These are phyloP conservation scores for Protobothrops mucrosquamatus DNA, from an alignment of 2,113 vertebrate species.

Conservation along the genomic window DNA sequence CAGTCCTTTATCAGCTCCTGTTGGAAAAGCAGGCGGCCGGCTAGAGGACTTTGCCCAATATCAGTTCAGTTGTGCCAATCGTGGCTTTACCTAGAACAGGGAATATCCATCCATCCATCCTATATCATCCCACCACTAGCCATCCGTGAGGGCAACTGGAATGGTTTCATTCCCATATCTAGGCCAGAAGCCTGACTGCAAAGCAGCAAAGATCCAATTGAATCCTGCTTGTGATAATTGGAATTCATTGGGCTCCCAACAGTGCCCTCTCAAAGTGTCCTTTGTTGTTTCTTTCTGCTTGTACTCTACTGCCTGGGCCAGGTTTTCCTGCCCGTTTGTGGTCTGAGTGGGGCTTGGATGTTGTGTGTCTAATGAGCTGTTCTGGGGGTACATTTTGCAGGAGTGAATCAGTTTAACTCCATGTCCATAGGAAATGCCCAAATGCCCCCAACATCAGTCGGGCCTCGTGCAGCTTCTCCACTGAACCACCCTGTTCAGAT, in stretches of 20 bases:
- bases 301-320: neutral
- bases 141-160: neutral
- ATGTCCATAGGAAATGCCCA: conserved; percentile 92
- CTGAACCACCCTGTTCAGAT: conserved; percentile 93
- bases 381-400: conserved; percentile 71
- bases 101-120: neutral
- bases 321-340: neutral
- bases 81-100: neutral
- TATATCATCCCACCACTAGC: neutral
- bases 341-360: neutral
- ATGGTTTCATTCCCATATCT: neutral
- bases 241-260: neutral
- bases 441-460: conserved; percentile 87
- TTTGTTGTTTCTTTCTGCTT: neutral
- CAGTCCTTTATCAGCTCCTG: neutral
- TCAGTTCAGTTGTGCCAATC: neutral
- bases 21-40: neutral
- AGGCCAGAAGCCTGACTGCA: neutral
- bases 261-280: neutral
- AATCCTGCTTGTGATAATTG: neutral
- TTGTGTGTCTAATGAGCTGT: conserved; percentile 62
- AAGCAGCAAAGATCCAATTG: neutral
- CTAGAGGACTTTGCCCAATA: neutral
- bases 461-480: conserved; percentile 85
- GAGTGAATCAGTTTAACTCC: conserved; percentile 89